Evolutionary conservation across 64 coral and sea anemone genomes (phyloP), one percentile per base, ranked within the genome.

Genomic region (Trachythela sp.): DNA sequence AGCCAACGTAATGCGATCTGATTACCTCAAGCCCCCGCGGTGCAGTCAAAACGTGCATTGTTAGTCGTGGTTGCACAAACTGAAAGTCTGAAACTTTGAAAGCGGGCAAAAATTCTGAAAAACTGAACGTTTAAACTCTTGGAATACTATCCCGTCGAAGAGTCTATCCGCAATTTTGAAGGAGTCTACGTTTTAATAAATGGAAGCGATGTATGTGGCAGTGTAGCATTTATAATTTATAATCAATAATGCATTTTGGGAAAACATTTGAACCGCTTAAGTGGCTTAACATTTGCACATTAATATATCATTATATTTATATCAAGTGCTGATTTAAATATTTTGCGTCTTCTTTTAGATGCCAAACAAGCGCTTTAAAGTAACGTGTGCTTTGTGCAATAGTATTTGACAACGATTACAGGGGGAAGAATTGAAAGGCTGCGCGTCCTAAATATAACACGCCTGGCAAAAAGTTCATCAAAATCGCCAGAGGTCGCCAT

Each of bases 331-430:
- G 29, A 72, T 72, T 72, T 14, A 72, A 72, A 72, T 26, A 72
- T 35, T 72, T 72, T 72, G 68, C 68, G 68, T n/a, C 68, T 72
- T 72, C 68, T 72, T 72, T 72, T 72, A 2, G 68, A 72, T 72
- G 68, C 2, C 24, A 72, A 72, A 72, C 33, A 72, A 72, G 33
- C 2, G 68, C 68, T 72, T 72, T 6, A 72, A 72, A 72, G 68
- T 29, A 35, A 72, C 68, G 33, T 72, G 68, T 26, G 68, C 24
- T 72, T n/a, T 72, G 68, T 72, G 18, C 33, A 72, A 72, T 10
- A 2, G 29, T 72, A 35, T 72, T 72, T 72, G 68, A 72, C 68
- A 72, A 72, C 68, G 18, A 72, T 26, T 72, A 72, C 29, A 72
- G 29, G 68, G 18, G 68, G 33, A 72, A 2, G 10, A 1, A 72